phyloP scores from a whole-genome alignment of 2,797 vertebrate species.

The Leontopithecus rosalia region DNA sequence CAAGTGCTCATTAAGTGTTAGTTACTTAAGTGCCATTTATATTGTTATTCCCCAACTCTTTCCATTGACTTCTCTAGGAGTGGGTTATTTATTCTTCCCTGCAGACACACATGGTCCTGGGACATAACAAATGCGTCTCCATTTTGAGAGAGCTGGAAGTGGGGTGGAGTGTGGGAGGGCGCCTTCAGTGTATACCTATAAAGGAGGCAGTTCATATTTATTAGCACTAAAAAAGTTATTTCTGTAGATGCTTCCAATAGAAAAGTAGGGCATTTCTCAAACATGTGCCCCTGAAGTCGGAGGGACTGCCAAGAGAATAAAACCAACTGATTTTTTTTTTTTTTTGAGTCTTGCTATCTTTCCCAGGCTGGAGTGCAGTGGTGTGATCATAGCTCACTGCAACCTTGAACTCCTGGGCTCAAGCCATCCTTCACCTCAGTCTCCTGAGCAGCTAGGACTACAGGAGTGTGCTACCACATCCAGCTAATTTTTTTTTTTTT shows the following conservation, averaged over 20 bases:
- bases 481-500: not conserved
- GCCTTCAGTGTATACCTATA: not conserved
- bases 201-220: not conserved
- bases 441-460: too few species aligned
- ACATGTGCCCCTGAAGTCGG: not conserved
- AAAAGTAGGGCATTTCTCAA: constrained; percentile 41
- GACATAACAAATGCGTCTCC: not conserved
- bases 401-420: too few species aligned
- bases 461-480: too few species aligned
- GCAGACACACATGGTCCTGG: not conserved
- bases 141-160: not conserved
- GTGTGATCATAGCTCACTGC: too few species aligned
- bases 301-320: not conserved
- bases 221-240: not conserved
- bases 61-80: not conserved
- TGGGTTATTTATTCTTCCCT: not conserved
- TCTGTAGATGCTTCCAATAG: not conserved
- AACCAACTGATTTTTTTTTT: not conserved
- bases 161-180: not conserved
- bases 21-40: not conserved
- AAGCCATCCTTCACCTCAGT: too few species aligned
- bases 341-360: not conserved
- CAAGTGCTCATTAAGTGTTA: not conserved
- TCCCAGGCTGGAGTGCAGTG: too few species aligned
- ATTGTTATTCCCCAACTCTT: not conserved